Evolutionary conservation across 2,888 invertebrate species (phyloP).

Genomic region (Metacarcinus magister): DNA sequence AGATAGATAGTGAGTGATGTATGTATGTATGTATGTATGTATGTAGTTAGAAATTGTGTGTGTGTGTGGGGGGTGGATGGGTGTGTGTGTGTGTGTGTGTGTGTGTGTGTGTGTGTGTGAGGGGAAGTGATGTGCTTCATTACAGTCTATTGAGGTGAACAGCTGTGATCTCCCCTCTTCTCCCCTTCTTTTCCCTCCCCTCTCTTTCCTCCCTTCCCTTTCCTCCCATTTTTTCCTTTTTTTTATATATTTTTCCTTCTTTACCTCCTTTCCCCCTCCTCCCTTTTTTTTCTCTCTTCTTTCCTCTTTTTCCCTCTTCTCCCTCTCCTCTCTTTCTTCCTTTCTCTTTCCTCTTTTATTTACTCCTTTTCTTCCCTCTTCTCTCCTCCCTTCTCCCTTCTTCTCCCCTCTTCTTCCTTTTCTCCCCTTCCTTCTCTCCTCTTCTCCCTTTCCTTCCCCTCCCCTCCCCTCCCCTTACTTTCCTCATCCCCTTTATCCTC

Average conservation of each 20-base stretch:
- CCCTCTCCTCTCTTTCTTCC: not conserved
- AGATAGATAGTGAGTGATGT: too few relatives aligned
- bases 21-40: too few relatives aligned
- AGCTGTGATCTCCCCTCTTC: not conserved
- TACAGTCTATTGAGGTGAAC: too few relatives aligned
- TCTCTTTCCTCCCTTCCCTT: not conserved
- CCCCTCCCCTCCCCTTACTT: too few relatives aligned
- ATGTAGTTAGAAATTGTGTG: too few relatives aligned
- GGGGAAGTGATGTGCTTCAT: too few relatives aligned
- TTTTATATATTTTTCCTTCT: not conserved
- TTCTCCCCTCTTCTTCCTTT: not conserved
- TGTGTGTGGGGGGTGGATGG: too few relatives aligned
- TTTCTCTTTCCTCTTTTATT: not conserved
- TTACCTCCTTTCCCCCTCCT: not conserved
- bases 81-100: too few relatives aligned
- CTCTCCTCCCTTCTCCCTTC: not conserved
- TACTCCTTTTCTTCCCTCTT: not conserved
- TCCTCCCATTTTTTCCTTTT: not conserved
- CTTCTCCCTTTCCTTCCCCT: not conserved
- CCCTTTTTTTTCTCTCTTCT: slow-evolving; percentile 1
- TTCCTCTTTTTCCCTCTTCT: not conserved
- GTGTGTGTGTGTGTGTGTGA: too few relatives aligned
- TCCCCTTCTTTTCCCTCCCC: not conserved
- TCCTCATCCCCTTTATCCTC: too few relatives aligned
- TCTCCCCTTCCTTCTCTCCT: not conserved